A percentile compares a stretch with the other conserved stretches of the same genome.
Conservation (phyloP, 64 coral and sea anemone species). For the Stichodactyla mertensii region DNA sequence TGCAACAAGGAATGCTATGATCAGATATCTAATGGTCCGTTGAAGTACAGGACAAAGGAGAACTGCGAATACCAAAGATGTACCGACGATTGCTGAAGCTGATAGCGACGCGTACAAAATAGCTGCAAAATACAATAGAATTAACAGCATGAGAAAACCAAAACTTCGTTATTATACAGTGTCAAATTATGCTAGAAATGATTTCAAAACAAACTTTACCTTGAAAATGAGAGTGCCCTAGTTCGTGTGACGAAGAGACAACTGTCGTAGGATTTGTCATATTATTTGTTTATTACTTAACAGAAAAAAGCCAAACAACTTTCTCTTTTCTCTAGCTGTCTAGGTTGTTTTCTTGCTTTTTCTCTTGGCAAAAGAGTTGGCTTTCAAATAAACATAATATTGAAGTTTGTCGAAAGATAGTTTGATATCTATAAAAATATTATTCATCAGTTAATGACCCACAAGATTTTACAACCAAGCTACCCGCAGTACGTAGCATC, state of each 20-base stretch:
- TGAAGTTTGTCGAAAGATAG: not conserved
- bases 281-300: too few species aligned
- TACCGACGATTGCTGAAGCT: constrained; percentile 32
- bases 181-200: not conserved
- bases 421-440: not conserved
- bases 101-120: constrained; percentile 30
- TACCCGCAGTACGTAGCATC: not conserved
- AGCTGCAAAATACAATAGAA: constrained; percentile 1
- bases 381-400: not conserved
- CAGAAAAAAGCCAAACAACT: not conserved
- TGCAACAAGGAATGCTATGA: constrained; percentile 70
- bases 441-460: not conserved
- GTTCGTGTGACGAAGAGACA: too few species aligned
- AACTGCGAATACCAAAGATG: constrained; percentile 39
- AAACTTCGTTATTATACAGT: not conserved
- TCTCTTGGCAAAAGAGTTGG: not conserved
- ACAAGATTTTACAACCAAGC: not conserved
- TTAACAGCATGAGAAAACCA: not conserved
- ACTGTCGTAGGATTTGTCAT: too few species aligned
- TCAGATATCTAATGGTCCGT: not conserved
- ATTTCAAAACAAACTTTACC: too few species aligned
- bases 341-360: not conserved
- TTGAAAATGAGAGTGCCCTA: too few species aligned
- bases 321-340: not conserved
- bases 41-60: constrained; percentile 45